A percentile compares a stretch with the other conserved stretches of the same genome.
Conservation (phyloP, 2,888 invertebrate species). For the Gasteruption jaculator region DNA sequence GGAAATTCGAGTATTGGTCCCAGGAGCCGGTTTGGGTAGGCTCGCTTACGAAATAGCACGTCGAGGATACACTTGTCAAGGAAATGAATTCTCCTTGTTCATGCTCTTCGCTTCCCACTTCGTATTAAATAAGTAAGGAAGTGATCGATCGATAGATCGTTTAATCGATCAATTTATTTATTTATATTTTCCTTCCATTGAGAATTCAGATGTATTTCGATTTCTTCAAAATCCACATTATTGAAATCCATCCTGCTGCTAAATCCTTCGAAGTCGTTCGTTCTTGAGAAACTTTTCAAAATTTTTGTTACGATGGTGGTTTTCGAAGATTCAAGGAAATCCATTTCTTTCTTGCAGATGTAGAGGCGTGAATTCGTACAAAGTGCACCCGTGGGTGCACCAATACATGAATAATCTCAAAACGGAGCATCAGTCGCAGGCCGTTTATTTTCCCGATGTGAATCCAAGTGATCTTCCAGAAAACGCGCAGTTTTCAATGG, state of each 20-base stretch:
- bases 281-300: too few species aligned
- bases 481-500: constrained; percentile 81
- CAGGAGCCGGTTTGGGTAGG: constrained; percentile 94
- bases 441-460: constrained; percentile 83
- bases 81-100: constrained; percentile 96
- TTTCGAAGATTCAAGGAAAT: too few species aligned
- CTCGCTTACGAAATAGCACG: constrained; percentile 91
- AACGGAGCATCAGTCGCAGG: constrained; percentile 74
- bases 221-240: too few species aligned
- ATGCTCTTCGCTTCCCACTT: constrained; percentile 97
- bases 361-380: constrained; percentile 66
- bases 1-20: constrained; percentile 77
- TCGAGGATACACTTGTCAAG: constrained; percentile 87
- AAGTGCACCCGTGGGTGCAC: constrained; percentile 92
- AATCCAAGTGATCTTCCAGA: constrained; percentile 67
- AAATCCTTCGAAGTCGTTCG: too few species aligned
- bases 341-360: constrained; percentile 52
- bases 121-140: constrained; percentile 76
- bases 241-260: too few species aligned
- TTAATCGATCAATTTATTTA: too few species aligned
- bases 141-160: too few species aligned
- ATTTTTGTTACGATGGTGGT: too few species aligned
- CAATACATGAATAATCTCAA: constrained; percentile 87
- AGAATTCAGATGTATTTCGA: too few species aligned
- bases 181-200: too few species aligned